Base-by-base conservation (phyloP, 2,113 vertebrate species). In the Brachypodius melanocephalos region DNA sequence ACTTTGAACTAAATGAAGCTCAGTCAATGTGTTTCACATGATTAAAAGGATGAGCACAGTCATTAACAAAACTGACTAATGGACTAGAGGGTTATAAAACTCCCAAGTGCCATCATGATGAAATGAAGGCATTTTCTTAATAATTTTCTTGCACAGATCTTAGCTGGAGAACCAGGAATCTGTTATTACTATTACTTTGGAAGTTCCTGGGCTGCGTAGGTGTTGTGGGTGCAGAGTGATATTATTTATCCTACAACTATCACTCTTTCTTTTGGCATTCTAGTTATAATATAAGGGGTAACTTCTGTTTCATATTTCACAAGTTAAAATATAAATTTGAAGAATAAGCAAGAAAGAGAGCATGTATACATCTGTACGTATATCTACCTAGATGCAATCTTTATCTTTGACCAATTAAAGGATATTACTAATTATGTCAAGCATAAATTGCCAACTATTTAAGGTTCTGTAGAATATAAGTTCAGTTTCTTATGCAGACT, bases 61-160 rank as follows among this genome's bases (percentile, higher is more conserved):
- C 97, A 98, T 98, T 98, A 98, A 97, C 95, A 97, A 97, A 97
- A 92, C 96, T 98, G 97, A 98, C 91, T 98, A 97, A 98, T 97
- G 96, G 96, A 91, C 91, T 95, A 72, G 85, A 97, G 96, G 95
- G 75, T 78, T 92, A 93, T 96, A 96, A 97, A 97, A 97, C 96
- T 98, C 97, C 97, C 97, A 97, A 89, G 97, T 97, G 98, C 86
- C 97, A 97, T 95, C 85, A 96, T 96, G 97, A 98, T 98, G 91
- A 98, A 98, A 97, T 52, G 92, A 95, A 97, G 88, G 90, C 88
- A 96, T 97, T 98, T 98, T 96, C 96, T 97, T 98, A 98, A 97
- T 98, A 98, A 98, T 98, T 98, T 98, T 96, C 92, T 63, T 97
- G 87, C 96, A 97, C 88, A 97, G 90, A 96, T 97, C 96, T 97